Evolutionary conservation across 2,797 vertebrate species (phyloP).

Genomic region (Ptychadena robeensis): DNA sequence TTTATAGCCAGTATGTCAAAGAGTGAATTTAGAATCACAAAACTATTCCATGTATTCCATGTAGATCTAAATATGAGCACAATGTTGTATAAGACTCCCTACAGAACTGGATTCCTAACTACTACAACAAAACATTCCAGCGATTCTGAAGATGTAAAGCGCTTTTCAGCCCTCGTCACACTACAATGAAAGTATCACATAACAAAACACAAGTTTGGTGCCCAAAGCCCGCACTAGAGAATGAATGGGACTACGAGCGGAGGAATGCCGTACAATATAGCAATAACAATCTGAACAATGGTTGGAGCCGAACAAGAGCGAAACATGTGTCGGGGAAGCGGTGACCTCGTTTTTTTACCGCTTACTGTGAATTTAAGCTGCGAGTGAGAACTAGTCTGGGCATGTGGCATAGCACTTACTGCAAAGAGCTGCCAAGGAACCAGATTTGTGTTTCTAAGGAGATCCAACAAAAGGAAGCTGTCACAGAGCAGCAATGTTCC

Average conservation of each 20-base stretch:
- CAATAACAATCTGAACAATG: conserved; percentile 69
- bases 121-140: not conserved
- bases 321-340: conserved; percentile 73
- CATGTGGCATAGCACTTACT: conserved; percentile 77
- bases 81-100: not conserved
- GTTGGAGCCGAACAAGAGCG: conserved; percentile 72
- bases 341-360: conserved; percentile 81
- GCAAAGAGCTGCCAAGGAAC: conserved; percentile 76
- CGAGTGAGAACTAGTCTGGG: conserved; percentile 79
- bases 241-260: not conserved
- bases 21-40: no score
- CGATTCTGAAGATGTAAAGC: not conserved
- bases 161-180: not conserved
- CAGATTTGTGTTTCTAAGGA: conserved; percentile 84
- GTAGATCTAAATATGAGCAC: not conserved
- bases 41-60: no score
- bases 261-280: conserved; percentile 50
- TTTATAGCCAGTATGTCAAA: no score
- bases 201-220: conserved; percentile 35
- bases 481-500: conserved; percentile 70
- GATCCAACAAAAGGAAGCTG: conserved; percentile 79
- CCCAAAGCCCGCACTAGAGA: not conserved
- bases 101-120: not conserved
- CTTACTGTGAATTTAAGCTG: conserved; percentile 84
- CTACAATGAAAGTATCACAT: conserved; percentile 21